A percentile compares a stretch with the other conserved stretches of the same genome.
These are phyloP conservation scores for Haemorhous mexicanus DNA, from an alignment of 2,113 vertebrate species.

Conservation along the genomic window DNA sequence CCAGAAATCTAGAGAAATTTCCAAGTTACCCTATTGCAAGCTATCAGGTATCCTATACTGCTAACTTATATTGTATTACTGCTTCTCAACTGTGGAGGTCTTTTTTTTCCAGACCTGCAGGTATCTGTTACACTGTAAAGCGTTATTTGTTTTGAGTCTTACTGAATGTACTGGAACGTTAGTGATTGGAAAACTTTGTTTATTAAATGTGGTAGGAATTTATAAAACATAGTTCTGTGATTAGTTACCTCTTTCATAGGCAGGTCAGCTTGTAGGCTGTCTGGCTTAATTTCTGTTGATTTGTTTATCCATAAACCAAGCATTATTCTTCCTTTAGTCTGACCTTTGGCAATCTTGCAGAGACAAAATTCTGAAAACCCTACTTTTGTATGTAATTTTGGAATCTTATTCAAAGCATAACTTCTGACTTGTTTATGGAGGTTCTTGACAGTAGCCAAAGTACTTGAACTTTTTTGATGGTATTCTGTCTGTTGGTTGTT, in stretches of 20 bases:
- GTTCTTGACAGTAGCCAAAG: background rate
- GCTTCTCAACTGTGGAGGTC: background rate
- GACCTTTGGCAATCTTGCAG: background rate
- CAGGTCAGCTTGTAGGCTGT: background rate
- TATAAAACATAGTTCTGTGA: background rate
- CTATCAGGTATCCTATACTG: background rate
- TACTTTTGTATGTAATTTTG: background rate
- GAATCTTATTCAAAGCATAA: background rate
- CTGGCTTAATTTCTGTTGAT: background rate
- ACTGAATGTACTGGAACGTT: background rate
- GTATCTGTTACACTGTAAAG: background rate
- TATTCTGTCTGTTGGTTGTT: background rate
- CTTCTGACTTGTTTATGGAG: background rate
- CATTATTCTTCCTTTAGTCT: background rate
- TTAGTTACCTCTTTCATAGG: background rate
- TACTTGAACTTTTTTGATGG: background rate
- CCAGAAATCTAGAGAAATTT: background rate
- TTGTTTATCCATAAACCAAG: constrained; percentile 12
- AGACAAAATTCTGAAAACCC: background rate
- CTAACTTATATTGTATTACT: background rate
- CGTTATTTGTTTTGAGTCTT: background rate
- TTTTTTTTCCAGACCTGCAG: background rate
- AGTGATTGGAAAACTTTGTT: background rate
- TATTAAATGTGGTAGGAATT: background rate
- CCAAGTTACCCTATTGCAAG: background rate